These are phyloP conservation scores for Montipora foliosa DNA, from an alignment of 64 coral and sea anemone species.

Conservation along the genomic window DNA sequence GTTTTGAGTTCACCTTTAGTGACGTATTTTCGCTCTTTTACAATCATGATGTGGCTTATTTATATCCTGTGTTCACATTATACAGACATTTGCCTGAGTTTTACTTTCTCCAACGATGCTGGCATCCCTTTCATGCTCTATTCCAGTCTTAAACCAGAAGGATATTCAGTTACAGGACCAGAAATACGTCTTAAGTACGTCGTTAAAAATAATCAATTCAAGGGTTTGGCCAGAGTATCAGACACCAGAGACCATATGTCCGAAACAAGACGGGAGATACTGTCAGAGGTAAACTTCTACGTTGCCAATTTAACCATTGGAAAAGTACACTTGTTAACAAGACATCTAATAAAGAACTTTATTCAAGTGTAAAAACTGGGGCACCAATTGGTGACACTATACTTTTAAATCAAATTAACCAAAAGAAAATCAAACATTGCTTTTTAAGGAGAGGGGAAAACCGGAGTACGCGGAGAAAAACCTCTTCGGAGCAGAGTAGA, in stretches of 20 bases:
- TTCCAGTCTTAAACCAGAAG: slow-evolving; percentile 79
- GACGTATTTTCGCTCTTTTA: not conserved
- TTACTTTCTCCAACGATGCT: slow-evolving; percentile 59
- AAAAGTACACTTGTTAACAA: not conserved
- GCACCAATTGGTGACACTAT: too few relatives aligned
- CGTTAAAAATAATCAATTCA: not conserved
- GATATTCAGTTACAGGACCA: slow-evolving; percentile 72
- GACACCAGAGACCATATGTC: not conserved
- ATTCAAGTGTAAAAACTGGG: not conserved
- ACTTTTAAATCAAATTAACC: too few relatives aligned
- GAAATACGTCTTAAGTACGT: slow-evolving; percentile 60
- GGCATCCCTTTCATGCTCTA: slow-evolving; percentile 73
- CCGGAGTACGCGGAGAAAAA: too few relatives aligned
- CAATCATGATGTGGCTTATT: not conserved
- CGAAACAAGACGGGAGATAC: not conserved
- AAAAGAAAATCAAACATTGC: too few relatives aligned
- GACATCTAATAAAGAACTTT: not conserved
- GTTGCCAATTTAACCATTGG: not conserved
- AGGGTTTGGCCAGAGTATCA: not conserved
- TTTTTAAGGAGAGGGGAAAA: too few relatives aligned
- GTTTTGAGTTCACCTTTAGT: not conserved
- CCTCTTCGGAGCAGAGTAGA: too few relatives aligned
- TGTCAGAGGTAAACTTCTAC: slow-evolving; percentile 8
- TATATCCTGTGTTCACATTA: not conserved
- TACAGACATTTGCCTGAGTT: slow-evolving; percentile 10